Evolutionary conservation across 2,113 vertebrate genomes (phyloP).

Genomic region (Python bivittatus): DNA sequence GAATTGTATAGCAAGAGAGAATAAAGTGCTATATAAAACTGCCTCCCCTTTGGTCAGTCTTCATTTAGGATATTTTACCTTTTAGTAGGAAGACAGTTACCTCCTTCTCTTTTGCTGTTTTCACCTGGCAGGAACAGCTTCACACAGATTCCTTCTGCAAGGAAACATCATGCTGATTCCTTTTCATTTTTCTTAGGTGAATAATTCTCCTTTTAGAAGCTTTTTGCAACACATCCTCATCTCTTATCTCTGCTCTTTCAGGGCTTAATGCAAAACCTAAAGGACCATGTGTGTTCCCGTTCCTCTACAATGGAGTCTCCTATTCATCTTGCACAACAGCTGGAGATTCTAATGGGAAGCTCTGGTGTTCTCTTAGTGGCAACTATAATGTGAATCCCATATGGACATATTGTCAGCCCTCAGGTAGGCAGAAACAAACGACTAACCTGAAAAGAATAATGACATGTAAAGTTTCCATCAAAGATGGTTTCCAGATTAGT

Average conservation of each 20-base stretch:
- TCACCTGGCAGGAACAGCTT: too few relatives aligned
- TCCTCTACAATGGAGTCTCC: not conserved
- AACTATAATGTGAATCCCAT: not conserved
- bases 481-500: not conserved
- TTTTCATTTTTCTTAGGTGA: too few relatives aligned
- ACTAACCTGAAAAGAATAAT: not conserved
- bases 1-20: too few relatives aligned
- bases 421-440: not conserved
- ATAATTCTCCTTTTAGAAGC: too few relatives aligned
- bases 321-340: not conserved
- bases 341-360: not conserved
- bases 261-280: not conserved
- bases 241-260: not conserved
- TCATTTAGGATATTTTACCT: too few relatives aligned
- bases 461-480: not conserved
- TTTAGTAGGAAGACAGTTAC: too few relatives aligned
- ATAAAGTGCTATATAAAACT: too few relatives aligned
- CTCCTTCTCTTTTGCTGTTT: too few relatives aligned
- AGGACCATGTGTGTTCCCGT: not conserved
- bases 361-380: slow-evolving; percentile 12
- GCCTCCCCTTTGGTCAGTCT: too few relatives aligned
- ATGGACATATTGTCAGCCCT: not conserved
- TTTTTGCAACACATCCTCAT: too few relatives aligned
- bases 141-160: too few relatives aligned
- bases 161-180: too few relatives aligned